A percentile compares a stretch with the other conserved stretches of the same genome.
These are phyloP conservation scores for Epiblema foenella DNA, from an alignment of 2,888 invertebrate genomes.

Conservation along the genomic window DNA sequence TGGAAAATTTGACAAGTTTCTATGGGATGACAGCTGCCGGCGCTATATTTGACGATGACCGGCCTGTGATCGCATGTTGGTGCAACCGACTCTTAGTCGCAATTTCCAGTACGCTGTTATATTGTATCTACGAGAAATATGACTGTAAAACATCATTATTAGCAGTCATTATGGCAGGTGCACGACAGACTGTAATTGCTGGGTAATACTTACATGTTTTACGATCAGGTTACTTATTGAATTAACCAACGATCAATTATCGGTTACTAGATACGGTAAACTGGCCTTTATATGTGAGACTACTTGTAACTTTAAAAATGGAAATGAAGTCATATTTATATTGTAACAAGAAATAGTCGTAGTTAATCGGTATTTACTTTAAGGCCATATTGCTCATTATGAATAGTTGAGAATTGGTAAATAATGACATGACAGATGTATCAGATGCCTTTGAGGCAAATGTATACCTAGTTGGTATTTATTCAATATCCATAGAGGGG, in stretches of 20 bases:
- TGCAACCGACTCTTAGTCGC: background rate
- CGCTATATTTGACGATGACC: no score
- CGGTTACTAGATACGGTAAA: constrained; percentile 5
- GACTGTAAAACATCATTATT: constrained; percentile 24
- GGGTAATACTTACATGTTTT: constrained; percentile 29
- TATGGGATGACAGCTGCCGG: no score
- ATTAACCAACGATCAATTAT: constrained; percentile 33
- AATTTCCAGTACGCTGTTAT: background rate
- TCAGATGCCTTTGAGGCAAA: background rate
- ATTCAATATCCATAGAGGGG: constrained; percentile 3
- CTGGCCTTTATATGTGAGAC: background rate
- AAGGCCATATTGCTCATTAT: background rate
- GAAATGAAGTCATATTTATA: background rate
- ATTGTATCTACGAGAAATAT: constrained; percentile 2
- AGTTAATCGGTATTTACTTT: background rate
- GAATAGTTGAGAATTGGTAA: background rate
- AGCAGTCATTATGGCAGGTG: constrained; percentile 37
- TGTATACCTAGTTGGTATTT: constrained; percentile 12
- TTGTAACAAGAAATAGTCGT: background rate
- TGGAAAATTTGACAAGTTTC: no score
- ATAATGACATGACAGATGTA: constrained; percentile 5
- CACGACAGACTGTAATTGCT: constrained; percentile 32
- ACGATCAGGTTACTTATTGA: constrained; percentile 33
- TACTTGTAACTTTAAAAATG: background rate
- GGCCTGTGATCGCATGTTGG: no score